These are phyloP conservation scores for Megalops atlanticus DNA, from an alignment of 2,113 vertebrate genomes.

Conservation along the genomic window DNA sequence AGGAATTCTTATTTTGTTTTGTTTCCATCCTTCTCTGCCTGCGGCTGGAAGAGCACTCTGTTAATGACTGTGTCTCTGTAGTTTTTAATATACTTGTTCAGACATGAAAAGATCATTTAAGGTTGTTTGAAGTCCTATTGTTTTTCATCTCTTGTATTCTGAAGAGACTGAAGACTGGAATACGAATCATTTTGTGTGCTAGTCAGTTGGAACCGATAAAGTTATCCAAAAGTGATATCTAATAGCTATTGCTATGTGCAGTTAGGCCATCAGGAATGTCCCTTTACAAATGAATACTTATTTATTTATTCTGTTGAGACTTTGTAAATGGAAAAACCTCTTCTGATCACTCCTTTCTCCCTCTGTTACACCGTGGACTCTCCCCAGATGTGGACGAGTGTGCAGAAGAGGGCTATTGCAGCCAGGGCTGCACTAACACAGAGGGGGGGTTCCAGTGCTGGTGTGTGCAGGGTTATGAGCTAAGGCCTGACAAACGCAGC, in stretches of 20 bases:
- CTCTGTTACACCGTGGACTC: slow-evolving; percentile 16
- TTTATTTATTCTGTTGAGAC: not conserved
- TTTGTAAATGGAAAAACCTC: not conserved
- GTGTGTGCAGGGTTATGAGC: slow-evolving; percentile 95
- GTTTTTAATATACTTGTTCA: not conserved
- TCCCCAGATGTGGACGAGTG: slow-evolving; percentile 92
- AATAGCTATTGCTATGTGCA: not conserved
- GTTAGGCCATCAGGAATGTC: not conserved
- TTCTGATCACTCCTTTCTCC: slow-evolving; percentile 2
- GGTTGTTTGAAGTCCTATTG: not conserved
- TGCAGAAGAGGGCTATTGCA: slow-evolving; percentile 96
- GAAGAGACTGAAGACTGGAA: not conserved
- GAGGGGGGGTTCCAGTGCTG: slow-evolving; percentile 97
- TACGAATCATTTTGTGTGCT: not conserved
- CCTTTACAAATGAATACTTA: too few species aligned
- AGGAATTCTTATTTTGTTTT: not conserved
- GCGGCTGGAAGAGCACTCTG: not conserved
- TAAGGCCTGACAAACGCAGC: slow-evolving; percentile 94
- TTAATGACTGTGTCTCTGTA: not conserved
- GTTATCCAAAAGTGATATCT: not conserved
- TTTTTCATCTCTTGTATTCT: not conserved
- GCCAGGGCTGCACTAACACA: slow-evolving; percentile 94
- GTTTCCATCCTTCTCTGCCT: not conserved
- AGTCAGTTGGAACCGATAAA: not conserved
- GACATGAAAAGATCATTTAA: not conserved